phyloP scores from a whole-genome alignment of 2,888 invertebrate genomes.

The Synergus umbraculus region DNA sequence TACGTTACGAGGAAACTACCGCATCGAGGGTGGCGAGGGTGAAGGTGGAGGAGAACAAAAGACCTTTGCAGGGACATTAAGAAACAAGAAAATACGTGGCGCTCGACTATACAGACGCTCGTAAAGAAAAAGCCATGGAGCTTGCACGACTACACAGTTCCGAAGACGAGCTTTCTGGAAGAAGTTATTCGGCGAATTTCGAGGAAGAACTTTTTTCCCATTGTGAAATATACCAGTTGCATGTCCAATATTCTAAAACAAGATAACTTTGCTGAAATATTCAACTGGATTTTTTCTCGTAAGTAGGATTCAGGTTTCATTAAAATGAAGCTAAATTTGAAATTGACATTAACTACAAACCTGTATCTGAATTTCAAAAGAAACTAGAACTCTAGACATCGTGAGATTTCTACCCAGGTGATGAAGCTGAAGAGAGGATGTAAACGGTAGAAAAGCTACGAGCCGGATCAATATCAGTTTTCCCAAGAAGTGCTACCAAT shows the following conservation, averaged over 20 bases:
- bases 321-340: background rate
- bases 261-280: conserved; percentile 5
- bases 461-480: conserved; percentile 66
- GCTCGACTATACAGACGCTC: conserved; percentile 44
- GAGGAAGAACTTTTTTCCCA: conserved; percentile 11
- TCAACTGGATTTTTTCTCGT: background rate
- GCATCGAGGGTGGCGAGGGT: conserved; percentile 51
- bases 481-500: conserved; percentile 62
- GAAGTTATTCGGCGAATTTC: conserved; percentile 37
- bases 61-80: conserved; percentile 63
- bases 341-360: conserved; percentile 1
- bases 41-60: conserved; percentile 60
- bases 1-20: conserved; percentile 61
- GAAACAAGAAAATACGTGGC: conserved; percentile 65
- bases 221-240: background rate
- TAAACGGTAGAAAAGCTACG: conserved; percentile 50
- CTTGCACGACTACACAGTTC: conserved; percentile 28
- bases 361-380: conserved; percentile 2
- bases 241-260: conserved; percentile 16
- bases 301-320: background rate
- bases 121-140: conserved; percentile 44
- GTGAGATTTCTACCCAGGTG: conserved; percentile 4
- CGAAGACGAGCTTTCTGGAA: conserved; percentile 26
- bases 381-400: background rate
- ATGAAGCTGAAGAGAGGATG: background rate